phyloP scores from a whole-genome alignment of 2,797 vertebrate genomes.

The Menidia menidia region DNA sequence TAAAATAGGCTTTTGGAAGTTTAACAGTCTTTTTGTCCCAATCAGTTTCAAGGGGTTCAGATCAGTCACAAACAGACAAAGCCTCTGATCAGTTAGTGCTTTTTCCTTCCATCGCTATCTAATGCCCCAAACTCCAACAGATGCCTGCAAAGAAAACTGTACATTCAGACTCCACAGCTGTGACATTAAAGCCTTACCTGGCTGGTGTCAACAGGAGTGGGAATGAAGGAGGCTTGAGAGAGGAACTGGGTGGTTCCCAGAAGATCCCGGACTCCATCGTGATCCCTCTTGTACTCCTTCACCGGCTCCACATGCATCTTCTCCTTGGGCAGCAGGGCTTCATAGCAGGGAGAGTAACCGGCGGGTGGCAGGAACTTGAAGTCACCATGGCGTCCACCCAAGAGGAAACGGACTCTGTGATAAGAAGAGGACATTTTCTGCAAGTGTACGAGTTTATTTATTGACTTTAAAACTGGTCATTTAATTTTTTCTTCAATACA shows the following conservation, averaged over 20 bases:
- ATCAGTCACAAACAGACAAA: neutral
- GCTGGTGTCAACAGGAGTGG: conserved; percentile 94
- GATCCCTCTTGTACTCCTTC: conserved; percentile 97
- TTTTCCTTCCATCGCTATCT: neutral
- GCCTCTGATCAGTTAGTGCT: neutral
- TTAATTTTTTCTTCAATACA: neutral
- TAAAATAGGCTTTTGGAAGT: no score
- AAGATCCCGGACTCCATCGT: conserved; percentile 91
- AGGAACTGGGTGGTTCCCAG: conserved; percentile 94
- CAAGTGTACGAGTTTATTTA: neutral
- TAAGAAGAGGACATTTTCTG: conserved; percentile 1
- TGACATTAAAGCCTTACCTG: conserved; percentile 82
- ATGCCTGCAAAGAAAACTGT: neutral
- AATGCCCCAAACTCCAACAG: neutral
- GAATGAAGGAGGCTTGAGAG: conserved; percentile 96
- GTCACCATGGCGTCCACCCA: conserved; percentile 97
- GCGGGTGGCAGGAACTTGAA: conserved; percentile 98
- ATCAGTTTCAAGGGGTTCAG: neutral
- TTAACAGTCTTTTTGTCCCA: no score
- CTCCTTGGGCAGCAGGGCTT: conserved; percentile 97
- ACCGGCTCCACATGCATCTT: conserved; percentile 97
- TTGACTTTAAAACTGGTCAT: neutral
- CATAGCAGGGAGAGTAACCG: conserved; percentile 95
- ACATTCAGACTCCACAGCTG: neutral
- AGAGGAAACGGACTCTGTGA: conserved; percentile 91